Evolutionary conservation across 2,113 vertebrate genomes (phyloP).

Genomic region (Syngnathoides biaculeatus): DNA sequence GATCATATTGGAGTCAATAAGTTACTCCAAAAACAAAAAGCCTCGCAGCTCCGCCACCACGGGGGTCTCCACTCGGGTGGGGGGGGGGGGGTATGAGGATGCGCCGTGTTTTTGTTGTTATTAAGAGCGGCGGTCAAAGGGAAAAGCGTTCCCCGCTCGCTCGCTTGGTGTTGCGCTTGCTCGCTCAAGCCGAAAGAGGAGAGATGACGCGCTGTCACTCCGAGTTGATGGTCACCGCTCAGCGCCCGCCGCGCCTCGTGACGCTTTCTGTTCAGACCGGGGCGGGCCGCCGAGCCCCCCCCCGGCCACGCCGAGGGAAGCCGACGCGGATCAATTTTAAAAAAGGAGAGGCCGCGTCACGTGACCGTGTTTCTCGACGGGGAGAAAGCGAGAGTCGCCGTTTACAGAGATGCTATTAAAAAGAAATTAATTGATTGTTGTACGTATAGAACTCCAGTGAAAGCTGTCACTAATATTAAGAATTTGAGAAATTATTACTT

Average conservation of each 20-base stretch:
- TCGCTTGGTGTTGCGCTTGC: constrained; percentile 41
- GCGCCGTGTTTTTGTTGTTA: constrained; percentile 17
- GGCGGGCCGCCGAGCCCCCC: constrained; percentile 38
- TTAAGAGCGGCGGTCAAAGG: constrained; percentile 25
- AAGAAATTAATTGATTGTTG: not conserved
- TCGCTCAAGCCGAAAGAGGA: constrained; percentile 65
- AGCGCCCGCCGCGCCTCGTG: constrained; percentile 57
- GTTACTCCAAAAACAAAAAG: constrained; percentile 44
- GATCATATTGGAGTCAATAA: constrained; percentile 49
- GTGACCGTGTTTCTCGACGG: not conserved
- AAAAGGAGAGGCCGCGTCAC: constrained; percentile 13
- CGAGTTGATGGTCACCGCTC: constrained; percentile 65
- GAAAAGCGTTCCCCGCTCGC: no score
- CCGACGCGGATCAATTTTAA: constrained; percentile 27
- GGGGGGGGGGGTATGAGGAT: constrained; percentile 36
- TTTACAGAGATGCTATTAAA: not conserved
- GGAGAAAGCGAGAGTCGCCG: not conserved
- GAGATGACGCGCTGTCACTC: constrained; percentile 69
- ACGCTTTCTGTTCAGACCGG: constrained; percentile 59
- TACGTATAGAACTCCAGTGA: not conserved
- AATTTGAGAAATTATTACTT: no score
- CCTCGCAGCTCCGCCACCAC: constrained; percentile 28
- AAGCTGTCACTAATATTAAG: no score
- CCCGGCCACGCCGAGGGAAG: constrained; percentile 48
- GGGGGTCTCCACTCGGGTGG: constrained; percentile 43